A percentile compares a stretch with the other conserved stretches of the same genome.
phyloP scores from a whole-genome alignment of 1,140 invertebrate genomes.

The Tenebrio molitor region DNA sequence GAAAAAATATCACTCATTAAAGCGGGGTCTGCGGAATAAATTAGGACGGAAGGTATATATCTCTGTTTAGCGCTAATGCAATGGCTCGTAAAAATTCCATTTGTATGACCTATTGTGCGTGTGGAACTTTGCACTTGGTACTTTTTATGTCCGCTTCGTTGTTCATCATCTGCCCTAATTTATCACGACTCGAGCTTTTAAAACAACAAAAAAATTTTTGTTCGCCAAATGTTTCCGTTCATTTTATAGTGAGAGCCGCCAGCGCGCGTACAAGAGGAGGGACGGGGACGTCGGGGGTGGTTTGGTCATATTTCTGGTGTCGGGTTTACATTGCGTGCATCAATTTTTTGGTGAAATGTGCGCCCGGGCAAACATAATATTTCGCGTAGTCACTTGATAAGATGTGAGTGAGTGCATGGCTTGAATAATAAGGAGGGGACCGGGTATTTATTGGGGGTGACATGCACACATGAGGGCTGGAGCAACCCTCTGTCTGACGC shows the following conservation, averaged over 20 bases:
- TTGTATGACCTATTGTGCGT: conserved; percentile 32
- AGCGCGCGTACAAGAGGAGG: too few relatives aligned
- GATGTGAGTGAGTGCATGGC: conserved; percentile 43
- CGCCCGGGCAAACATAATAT: conserved; percentile 35
- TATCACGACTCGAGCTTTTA: conserved; percentile 23
- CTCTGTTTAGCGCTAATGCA: conserved; percentile 29
- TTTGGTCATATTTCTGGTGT: conserved; percentile 29
- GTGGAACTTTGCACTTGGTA: conserved; percentile 26
- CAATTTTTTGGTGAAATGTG: conserved; percentile 37
- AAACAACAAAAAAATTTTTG: conserved; percentile 21
- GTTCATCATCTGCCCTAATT: conserved; percentile 38
- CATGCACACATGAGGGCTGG: conserved; percentile 33
- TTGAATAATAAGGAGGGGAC: conserved; percentile 41
- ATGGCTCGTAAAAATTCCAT: conserved; percentile 36
- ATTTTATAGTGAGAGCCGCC: background rate
- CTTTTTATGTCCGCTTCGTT: conserved; percentile 25
- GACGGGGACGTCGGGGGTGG: background rate
- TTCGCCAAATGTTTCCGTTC: conserved; percentile 21
- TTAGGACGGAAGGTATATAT: conserved; percentile 12
- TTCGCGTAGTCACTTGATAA: conserved; percentile 34
- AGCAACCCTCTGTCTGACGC: conserved; percentile 22
- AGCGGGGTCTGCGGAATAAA: conserved; percentile 2
- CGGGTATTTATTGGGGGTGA: conserved; percentile 40
- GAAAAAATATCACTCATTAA: background rate
- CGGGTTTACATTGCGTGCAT: conserved; percentile 35